A percentile compares a stretch with the other conserved stretches of the same genome.
Evolutionary conservation across 2,113 vertebrate genomes (phyloP).

Genomic region (Ursus arctos): DNA sequence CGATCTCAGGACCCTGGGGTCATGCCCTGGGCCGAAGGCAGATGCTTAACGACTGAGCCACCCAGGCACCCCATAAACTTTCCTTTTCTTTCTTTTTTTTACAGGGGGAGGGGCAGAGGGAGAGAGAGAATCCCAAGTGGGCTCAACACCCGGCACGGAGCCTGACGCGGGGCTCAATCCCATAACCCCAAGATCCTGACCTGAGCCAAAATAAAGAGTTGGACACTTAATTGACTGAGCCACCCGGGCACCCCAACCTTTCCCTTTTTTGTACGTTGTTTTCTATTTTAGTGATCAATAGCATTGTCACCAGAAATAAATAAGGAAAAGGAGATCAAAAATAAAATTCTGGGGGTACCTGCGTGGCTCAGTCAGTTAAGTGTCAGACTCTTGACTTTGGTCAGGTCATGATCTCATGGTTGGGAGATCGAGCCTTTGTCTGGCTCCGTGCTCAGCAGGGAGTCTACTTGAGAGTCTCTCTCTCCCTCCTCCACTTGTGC

Average conservation of each 20-base stretch:
- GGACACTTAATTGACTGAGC: background rate
- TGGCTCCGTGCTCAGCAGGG: background rate
- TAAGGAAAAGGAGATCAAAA: background rate
- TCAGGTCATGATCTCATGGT: background rate
- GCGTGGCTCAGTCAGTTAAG: background rate
- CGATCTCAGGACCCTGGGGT: too few species aligned
- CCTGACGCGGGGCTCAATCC: too few species aligned
- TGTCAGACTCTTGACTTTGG: background rate
- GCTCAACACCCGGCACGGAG: background rate
- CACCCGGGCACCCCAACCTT: background rate
- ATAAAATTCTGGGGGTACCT: background rate
- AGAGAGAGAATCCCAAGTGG: background rate
- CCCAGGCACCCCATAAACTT: too few species aligned
- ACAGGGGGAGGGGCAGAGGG: background rate
- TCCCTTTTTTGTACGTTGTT: background rate
- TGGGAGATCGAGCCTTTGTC: background rate
- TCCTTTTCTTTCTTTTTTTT: too few species aligned
- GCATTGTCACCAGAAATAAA: constrained; percentile 16
- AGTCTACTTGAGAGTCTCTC: background rate
- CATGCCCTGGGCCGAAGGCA: too few species aligned
- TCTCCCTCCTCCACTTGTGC: background rate
- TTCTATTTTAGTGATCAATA: background rate
- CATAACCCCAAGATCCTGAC: background rate
- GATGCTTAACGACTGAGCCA: too few species aligned
- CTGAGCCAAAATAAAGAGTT: background rate